phyloP scores from a whole-genome alignment of 2,113 vertebrate genomes.

The Solea senegalensis region DNA sequence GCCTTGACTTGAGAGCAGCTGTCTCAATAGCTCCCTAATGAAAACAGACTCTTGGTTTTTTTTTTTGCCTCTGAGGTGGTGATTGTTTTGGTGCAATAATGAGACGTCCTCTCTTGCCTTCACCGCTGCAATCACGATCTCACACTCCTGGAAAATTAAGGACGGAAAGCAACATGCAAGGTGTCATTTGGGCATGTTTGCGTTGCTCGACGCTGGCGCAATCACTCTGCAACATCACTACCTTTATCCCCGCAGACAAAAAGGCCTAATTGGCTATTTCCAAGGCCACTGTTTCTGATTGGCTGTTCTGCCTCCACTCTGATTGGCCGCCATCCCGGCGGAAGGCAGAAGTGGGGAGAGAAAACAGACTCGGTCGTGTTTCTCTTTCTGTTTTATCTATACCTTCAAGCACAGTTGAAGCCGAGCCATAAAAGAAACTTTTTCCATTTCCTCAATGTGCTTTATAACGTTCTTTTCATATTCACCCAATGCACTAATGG shows the following conservation, averaged over 20 bases:
- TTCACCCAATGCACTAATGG: too few relatives aligned
- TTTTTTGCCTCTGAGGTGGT: conserved; percentile 70
- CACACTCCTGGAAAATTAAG: conserved; percentile 68
- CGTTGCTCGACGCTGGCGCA: conserved; percentile 65
- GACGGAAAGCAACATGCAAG: conserved; percentile 74
- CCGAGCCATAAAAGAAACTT: conserved; percentile 5
- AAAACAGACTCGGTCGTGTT: conserved; percentile 37
- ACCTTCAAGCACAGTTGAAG: conserved; percentile 19
- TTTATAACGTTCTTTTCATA: too few relatives aligned
- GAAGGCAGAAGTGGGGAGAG: conserved; percentile 48
- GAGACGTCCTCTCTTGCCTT: conserved; percentile 61
- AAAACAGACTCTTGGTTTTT: conserved; percentile 71
- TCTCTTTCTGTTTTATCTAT: conserved; percentile 23
- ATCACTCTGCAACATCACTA: conserved; percentile 77
- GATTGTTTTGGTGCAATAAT: conserved; percentile 77
- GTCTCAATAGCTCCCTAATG: conserved; percentile 77
- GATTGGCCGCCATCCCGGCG: conserved; percentile 67
- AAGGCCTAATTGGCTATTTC: conserved; percentile 77
- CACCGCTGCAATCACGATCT: conserved; percentile 73
- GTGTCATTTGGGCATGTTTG: conserved; percentile 73
- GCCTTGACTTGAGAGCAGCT: conserved; percentile 67
- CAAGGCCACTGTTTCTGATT: conserved; percentile 70
- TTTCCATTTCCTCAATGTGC: background rate
- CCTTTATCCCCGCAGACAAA: conserved; percentile 77
- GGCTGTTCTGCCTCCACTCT: conserved; percentile 67